Base-by-base conservation (phyloP, 37 sponge, comb jelly and placozoan genomes). In the Tethya wilhelma region DNA sequence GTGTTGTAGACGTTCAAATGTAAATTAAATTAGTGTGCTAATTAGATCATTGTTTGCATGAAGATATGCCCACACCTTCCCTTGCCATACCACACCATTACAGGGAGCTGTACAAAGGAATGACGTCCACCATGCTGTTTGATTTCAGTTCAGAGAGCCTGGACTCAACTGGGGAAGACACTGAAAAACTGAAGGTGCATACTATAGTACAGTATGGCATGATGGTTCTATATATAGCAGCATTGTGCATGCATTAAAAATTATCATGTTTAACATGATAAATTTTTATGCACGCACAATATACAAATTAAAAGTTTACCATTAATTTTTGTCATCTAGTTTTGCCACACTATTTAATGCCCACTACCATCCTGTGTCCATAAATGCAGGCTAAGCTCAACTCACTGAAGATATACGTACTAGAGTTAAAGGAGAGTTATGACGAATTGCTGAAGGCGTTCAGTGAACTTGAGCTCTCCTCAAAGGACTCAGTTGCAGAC, bases 401-500 rank as follows among this genome's bases (percentile, higher is more conserved):
- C 19, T 19, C 25, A 19, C 59, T 56, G 38, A 74, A 74, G 59
- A 28, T 11, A 14, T 81, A 70, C 34, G 82, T 81, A 20, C 34
- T 9, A 39, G 72, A 81, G 45, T 39, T 81, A 38, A 42, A 71
- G 64, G 38, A 59, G 22, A 81, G 73, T 45, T 70, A 81, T 40
- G 64, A 81, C 40, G 82, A 71, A 8, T 58, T 79, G 25, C 32
- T 79, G 70, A 12, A 34, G 8, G 53, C 69, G 38, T 79, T 79
- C 49, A 53, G 70, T 56, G 7, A 36, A 34, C 39, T 67, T 12
- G 70, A 79, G 70, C 8, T 19, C 4, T 37, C 58, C 8, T 59
- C 80, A 14, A 79, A 67, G 57, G 59, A 79, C 26, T 26, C 14
- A 22, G n/a, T 66, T 4, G 46, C 38, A 8, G n/a, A 22, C 2